Conservation (phyloP, 2,888 invertebrate species). For the Allygus modestus region DNA sequence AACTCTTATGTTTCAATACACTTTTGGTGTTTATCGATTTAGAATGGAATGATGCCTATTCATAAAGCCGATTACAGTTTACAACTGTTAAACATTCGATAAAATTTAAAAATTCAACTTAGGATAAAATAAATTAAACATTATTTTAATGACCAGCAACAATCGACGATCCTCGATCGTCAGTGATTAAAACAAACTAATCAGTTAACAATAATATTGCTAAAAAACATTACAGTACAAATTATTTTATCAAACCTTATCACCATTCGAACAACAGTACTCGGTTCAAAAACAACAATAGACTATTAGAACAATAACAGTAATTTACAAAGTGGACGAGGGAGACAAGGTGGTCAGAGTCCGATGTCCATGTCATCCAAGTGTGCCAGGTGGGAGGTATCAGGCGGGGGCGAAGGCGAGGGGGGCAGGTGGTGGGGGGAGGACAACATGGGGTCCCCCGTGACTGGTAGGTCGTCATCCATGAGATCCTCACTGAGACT, state of each 20-base stretch:
- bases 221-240: conserved; percentile 1
- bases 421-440: conserved; percentile 70
- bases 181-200: neutral
- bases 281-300: conserved; percentile 44
- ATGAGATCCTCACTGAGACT: conserved; percentile 83
- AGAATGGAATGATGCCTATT: conserved; percentile 49
- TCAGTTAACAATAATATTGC: neutral
- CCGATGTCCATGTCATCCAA: conserved; percentile 62
- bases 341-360: neutral
- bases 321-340: conserved; percentile 9
- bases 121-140: conserved; percentile 20
- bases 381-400: conserved; percentile 60
- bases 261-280: neutral
- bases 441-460: conserved; percentile 82
- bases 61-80: conserved; percentile 6
- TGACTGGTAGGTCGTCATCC: conserved; percentile 80
- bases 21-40: conserved; percentile 15
- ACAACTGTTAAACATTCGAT: neutral
- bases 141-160: conserved; percentile 1
- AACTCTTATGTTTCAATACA: conserved; percentile 26
- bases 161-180: neutral
- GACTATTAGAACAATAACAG: conserved; percentile 51
- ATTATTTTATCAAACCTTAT: conserved; percentile 18
- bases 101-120: conserved; percentile 20
- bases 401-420: conserved; percentile 75